Conservation (phyloP, 2,888 invertebrate species). For the Kryphioiulus occultus region DNA sequence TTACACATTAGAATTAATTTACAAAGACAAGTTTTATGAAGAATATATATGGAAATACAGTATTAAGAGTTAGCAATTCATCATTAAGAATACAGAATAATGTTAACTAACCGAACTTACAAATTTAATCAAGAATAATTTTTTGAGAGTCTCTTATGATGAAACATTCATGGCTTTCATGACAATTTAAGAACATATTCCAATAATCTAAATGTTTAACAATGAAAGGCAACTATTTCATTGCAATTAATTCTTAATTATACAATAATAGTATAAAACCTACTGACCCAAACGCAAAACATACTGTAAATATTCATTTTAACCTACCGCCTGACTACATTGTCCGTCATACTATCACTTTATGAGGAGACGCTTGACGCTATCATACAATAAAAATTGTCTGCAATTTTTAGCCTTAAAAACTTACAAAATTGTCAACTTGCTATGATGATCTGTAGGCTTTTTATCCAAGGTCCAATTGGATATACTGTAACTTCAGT, state of each 20-base stretch:
- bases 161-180: too few relatives aligned
- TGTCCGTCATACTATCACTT: background rate
- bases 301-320: background rate
- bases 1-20: background rate
- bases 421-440: too few relatives aligned
- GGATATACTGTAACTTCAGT: too few relatives aligned
- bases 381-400: too few relatives aligned
- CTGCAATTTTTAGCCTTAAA: too few relatives aligned
- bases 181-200: too few relatives aligned
- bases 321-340: background rate
- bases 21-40: slow-evolving; percentile 12
- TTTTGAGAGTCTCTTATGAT: too few relatives aligned
- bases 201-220: background rate
- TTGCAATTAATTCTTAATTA: background rate
- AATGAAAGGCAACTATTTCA: background rate
- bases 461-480: too few relatives aligned
- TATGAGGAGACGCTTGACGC: too few relatives aligned
- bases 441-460: too few relatives aligned
- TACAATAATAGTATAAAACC: background rate
- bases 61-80: background rate
- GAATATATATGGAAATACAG: slow-evolving; percentile 1
- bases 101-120: background rate
- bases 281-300: background rate
- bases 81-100: background rate
- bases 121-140: background rate